Conservation (phyloP, 2,797 vertebrate species). For the Alfaro cultratus region DNA sequence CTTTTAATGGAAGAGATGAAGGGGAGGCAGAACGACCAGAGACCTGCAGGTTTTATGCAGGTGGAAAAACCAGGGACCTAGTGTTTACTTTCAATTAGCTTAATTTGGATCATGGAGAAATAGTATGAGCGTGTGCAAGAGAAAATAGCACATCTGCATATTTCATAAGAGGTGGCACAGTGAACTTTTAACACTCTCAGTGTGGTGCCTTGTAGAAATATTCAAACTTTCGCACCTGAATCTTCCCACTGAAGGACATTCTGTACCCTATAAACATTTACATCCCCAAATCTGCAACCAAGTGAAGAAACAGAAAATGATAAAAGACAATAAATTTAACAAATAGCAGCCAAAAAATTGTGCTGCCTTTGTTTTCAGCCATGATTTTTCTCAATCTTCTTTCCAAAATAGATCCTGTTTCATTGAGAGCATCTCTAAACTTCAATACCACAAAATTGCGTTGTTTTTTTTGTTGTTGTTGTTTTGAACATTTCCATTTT, state of each 20-base stretch:
- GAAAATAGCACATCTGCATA: slow-evolving; percentile 21
- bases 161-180: slow-evolving; percentile 27
- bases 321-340: neutral
- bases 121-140: slow-evolving; percentile 28
- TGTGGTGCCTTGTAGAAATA: neutral
- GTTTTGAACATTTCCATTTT: neutral
- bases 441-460: neutral
- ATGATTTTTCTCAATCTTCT: neutral
- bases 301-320: neutral
- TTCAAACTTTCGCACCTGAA: neutral
- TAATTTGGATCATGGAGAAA: slow-evolving; percentile 51
- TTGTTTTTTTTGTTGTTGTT: neutral
- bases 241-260: neutral
- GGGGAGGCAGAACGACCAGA: slow-evolving; percentile 59
- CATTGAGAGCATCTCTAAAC: neutral
- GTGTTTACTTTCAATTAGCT: slow-evolving; percentile 68
- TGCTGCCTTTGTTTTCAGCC: neutral
- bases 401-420: neutral
- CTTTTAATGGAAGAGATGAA: slow-evolving; percentile 75
- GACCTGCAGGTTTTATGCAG: slow-evolving; percentile 65
- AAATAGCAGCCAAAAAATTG: neutral
- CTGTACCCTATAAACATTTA: neutral
- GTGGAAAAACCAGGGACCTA: slow-evolving; percentile 63
- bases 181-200: slow-evolving; percentile 39
- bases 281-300: neutral